Conservation (phyloP, 2,888 invertebrate species). For the Harpagoxenus sublaevis region DNA sequence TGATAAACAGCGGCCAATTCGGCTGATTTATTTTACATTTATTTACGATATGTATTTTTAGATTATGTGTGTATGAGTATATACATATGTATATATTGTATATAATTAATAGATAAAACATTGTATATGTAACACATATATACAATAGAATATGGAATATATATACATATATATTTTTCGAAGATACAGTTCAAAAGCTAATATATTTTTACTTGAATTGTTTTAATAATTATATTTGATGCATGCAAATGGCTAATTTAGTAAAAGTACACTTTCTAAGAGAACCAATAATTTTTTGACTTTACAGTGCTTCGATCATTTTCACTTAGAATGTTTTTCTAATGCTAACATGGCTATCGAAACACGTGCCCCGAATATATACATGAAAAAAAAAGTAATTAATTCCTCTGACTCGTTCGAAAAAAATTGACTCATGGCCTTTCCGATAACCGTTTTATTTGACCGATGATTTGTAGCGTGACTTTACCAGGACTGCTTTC, state of each 20-base stretch:
- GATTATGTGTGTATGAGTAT: neutral
- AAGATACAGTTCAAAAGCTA: no score
- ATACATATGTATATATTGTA: neutral
- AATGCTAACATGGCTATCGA: neutral
- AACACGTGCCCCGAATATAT: neutral
- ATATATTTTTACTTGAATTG: neutral
- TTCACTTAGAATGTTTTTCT: neutral
- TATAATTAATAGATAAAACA: no score
- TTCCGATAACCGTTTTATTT: constrained; percentile 1
- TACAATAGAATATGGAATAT: no score
- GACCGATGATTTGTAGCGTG: constrained; percentile 8
- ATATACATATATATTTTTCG: no score
- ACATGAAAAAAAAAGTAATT: neutral
- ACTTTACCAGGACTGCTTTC: neutral
- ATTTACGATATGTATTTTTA: neutral
- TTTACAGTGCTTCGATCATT: neutral
- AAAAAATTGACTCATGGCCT: constrained; percentile 9
- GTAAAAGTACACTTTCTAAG: neutral
- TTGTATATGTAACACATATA: no score
- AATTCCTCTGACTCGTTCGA: neutral
- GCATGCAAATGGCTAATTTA: neutral
- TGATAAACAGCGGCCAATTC: neutral
- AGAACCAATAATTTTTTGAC: neutral
- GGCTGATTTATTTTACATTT: neutral
- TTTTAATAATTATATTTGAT: neutral